Conservation (phyloP, 2,888 invertebrate genomes). For the Griposia aprilina region DNA sequence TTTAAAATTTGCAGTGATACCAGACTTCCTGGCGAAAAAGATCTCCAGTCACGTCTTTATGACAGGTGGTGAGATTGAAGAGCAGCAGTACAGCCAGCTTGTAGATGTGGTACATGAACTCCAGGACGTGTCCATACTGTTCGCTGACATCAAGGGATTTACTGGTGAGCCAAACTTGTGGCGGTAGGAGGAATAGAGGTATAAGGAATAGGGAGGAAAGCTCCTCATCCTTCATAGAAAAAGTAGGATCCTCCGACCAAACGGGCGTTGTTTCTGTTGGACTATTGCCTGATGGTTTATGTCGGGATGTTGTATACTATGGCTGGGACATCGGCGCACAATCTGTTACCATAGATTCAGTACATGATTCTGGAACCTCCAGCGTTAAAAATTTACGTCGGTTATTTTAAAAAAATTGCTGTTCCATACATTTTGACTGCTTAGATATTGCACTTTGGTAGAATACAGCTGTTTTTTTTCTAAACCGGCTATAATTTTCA, state of each 20-base stretch:
- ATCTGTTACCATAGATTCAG: no score
- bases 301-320: no score
- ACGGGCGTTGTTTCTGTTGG: background rate
- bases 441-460: no score
- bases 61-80: slow-evolving; percentile 93
- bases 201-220: background rate
- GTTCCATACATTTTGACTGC: no score
- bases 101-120: slow-evolving; percentile 96
- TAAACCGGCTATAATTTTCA: no score
- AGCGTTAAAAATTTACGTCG: no score
- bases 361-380: no score
- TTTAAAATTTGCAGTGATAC: slow-evolving; percentile 92
- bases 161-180: slow-evolving; percentile 91
- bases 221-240: background rate
- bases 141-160: slow-evolving; percentile 98
- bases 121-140: slow-evolving; percentile 98
- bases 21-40: slow-evolving; percentile 97
- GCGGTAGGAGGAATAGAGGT: background rate
- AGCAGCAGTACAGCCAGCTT: slow-evolving; percentile 98
- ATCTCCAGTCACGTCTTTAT: slow-evolving; percentile 96
- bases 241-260: background rate
- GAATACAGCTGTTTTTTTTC: no score
- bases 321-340: no score
- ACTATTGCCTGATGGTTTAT: no score
- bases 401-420: no score